Base-by-base conservation (phyloP, 1,140 invertebrate genomes). In the Drosophila varians region DNA sequence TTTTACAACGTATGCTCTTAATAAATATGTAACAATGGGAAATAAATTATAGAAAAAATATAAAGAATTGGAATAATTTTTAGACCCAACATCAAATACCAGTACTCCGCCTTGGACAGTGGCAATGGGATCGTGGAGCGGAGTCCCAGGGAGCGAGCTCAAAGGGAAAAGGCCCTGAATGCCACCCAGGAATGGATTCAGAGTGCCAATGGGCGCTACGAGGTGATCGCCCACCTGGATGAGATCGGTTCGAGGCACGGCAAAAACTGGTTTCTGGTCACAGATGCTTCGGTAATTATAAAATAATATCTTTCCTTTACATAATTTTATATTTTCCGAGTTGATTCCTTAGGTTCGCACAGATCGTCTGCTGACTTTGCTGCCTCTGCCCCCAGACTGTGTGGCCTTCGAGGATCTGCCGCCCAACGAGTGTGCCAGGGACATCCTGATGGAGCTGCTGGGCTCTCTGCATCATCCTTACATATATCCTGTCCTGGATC, bases 241-340 rank as follows among this genome's bases (percentile, higher is more conserved):
- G 94, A 95, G 70, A 96, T 97, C 62, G 96, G 96, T 6, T 96
- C 95, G 18, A 92, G 97, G 68, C 92, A 95, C 42, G 95, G 96
- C 89, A 97, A 97, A 89, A 94, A 97, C 86, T 98, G 97, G 97
- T 98, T 98, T 91, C 93, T 96, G 21, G 95, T 98, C 21, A 94
- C 94, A 74, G 97, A 98, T 91, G 76, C 89, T 36, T 90, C 90
- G 58, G 90, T 91, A 47, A 60, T 74, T n/a, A 0, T 0, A 7
- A 21, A 1, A 26, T 7, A 4, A 1, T 4, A 42, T 0, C 8
- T 11, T 0, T 4, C n/a, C 2, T 0, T n/a, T n/a, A 0, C 16
- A 31, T 53, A 18, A 5, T 8, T 5, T 5, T 6, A n/a, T n/a
- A 6, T 40, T 14, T 26, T 21, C 28, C 28, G 7, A 11, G 28